A percentile compares a stretch with the other conserved stretches of the same genome.
These are phyloP conservation scores for Thalassoma bifasciatum DNA, from an alignment of 2,113 vertebrate species.

Conservation along the genomic window DNA sequence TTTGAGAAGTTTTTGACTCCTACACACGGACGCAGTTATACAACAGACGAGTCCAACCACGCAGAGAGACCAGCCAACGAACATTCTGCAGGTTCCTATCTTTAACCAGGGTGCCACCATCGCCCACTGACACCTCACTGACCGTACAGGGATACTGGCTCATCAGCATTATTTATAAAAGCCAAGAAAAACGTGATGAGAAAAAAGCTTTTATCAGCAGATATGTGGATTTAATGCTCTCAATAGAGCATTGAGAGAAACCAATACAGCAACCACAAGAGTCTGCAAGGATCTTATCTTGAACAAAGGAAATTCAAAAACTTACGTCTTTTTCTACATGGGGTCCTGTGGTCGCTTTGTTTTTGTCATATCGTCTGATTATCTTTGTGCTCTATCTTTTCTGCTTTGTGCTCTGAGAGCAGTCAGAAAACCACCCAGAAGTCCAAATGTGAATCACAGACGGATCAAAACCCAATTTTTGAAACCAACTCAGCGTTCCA, in stretches of 20 bases:
- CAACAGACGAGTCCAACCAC: conserved; percentile 40
- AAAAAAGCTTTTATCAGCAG: not conserved
- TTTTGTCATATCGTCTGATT: too few relatives aligned
- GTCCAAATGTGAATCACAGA: not conserved
- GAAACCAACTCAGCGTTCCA: not conserved
- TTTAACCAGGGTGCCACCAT: conserved; percentile 30
- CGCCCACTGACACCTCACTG: conserved; percentile 21
- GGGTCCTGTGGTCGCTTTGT: too few relatives aligned
- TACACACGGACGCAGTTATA: conserved; percentile 56
- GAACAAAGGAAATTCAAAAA: too few relatives aligned
- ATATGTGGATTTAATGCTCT: not conserved
- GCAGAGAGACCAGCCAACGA: conserved; percentile 16
- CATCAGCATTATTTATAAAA: not conserved
- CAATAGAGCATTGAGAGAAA: not conserved
- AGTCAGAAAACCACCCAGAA: too few relatives aligned
- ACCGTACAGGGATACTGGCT: not conserved
- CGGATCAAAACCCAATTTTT: not conserved
- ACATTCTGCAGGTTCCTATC: conserved; percentile 24
- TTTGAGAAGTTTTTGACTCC: conserved; percentile 58
- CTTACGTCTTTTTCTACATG: too few relatives aligned
- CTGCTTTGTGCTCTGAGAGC: not conserved
- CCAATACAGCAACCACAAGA: not conserved
- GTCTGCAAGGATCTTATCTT: not conserved
- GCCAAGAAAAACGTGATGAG: not conserved
- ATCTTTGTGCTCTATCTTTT: not conserved